These are phyloP conservation scores for Conops quadrifasciatus DNA, from an alignment of 2,888 invertebrate genomes.

Conservation along the genomic window DNA sequence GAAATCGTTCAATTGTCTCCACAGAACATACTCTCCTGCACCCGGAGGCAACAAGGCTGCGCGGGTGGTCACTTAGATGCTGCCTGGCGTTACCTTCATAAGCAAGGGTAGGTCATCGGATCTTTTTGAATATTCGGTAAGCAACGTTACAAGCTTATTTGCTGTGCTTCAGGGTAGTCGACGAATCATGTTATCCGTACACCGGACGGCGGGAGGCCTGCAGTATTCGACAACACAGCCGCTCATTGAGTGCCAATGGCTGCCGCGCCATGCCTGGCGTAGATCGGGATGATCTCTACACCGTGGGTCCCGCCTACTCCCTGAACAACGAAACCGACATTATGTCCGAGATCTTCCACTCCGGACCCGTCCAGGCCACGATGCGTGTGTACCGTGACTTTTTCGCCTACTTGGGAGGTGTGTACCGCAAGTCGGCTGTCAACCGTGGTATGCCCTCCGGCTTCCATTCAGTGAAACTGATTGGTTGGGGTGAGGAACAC, in stretches of 20 bases:
- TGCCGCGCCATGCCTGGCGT: conserved; percentile 66
- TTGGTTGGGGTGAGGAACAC: conserved; percentile 90
- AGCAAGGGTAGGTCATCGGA: conserved; percentile 71
- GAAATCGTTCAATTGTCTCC: conserved; percentile 79
- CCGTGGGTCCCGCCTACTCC: conserved; percentile 79
- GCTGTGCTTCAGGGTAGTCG: conserved; percentile 73
- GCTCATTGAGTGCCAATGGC: conserved; percentile 65
- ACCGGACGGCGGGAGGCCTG: conserved; percentile 72
- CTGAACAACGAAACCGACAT: conserved; percentile 82
- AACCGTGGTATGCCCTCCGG: conserved; percentile 71
- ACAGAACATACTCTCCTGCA: conserved; percentile 89
- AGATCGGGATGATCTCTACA: conserved; percentile 72
- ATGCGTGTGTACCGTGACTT: conserved; percentile 92
- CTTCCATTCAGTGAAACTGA: conserved; percentile 88
- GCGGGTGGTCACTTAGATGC: conserved; percentile 88
- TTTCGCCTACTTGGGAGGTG: conserved; percentile 86
- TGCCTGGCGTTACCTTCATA: conserved; percentile 89
- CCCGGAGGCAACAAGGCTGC: conserved; percentile 82
- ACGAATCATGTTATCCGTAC: conserved; percentile 88
- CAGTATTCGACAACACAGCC: conserved; percentile 68
- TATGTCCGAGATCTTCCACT: conserved; percentile 88
- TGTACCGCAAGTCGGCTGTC: conserved; percentile 76
- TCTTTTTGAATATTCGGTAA: background rate
- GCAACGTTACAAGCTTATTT: too few species aligned
- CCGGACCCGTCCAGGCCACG: conserved; percentile 94